A percentile compares a stretch with the other conserved stretches of the same genome.
Conservation (phyloP, 1,140 invertebrate species). For the Drosophila pectinifera region DNA sequence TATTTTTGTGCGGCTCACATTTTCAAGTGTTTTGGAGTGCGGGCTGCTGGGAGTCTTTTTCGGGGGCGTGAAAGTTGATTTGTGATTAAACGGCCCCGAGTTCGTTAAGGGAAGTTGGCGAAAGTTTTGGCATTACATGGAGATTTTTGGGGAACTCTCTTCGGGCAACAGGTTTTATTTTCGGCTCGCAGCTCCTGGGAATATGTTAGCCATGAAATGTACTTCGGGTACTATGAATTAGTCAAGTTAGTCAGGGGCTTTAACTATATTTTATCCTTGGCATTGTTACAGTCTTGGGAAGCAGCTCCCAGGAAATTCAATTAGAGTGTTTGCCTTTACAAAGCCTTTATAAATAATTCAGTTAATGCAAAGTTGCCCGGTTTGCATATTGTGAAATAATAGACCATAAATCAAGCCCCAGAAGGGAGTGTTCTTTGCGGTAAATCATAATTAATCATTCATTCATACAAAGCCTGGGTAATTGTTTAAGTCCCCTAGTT, state of each 20-base stretch:
- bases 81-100: slow-evolving; percentile 32
- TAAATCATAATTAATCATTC: not conserved
- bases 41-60: slow-evolving; percentile 8
- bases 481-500: too few relatives aligned
- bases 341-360: not conserved
- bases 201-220: not conserved
- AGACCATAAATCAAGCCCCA: slow-evolving; percentile 1
- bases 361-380: not conserved
- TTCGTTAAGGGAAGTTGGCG: slow-evolving; percentile 49
- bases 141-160: slow-evolving; percentile 31
- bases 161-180: slow-evolving; percentile 27
- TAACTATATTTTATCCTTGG: not conserved
- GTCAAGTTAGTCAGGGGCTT: too few relatives aligned
- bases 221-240: not conserved
- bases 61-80: slow-evolving; percentile 56
- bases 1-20: slow-evolving; percentile 24
- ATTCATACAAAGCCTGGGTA: too few relatives aligned
- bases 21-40: slow-evolving; percentile 20
- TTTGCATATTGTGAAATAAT: not conserved
- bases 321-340: not conserved
- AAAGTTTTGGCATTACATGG: slow-evolving; percentile 28
- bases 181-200: slow-evolving; percentile 5
- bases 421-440: not conserved
- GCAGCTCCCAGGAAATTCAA: not conserved
- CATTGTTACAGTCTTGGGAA: not conserved